phyloP scores from a whole-genome alignment of 2,888 invertebrate genomes.

The Incurvaria masculella region DNA sequence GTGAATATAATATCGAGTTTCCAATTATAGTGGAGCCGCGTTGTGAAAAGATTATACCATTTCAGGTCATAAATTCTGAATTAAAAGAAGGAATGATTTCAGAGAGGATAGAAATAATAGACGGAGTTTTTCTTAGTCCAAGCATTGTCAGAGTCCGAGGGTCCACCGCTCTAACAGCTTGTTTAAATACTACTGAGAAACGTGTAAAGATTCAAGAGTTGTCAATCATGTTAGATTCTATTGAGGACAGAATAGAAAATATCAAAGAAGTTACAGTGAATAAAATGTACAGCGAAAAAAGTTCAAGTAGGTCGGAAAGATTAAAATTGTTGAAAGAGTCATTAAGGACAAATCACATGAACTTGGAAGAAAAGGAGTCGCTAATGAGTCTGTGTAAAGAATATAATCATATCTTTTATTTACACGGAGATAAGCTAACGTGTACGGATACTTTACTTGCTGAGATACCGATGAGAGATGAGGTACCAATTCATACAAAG shows the following conservation, averaged over 20 bases:
- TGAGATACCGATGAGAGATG: too few species aligned
- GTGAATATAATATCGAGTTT: too few species aligned
- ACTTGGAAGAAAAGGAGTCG: slow-evolving; percentile 12
- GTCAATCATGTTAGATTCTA: slow-evolving; percentile 3
- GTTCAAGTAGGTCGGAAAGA: slow-evolving; percentile 5
- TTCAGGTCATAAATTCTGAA: slow-evolving; percentile 1
- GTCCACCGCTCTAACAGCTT: slow-evolving; percentile 2
- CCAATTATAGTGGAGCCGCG: background rate
- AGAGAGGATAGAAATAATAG: slow-evolving; percentile 1
- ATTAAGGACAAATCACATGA: slow-evolving; percentile 12
- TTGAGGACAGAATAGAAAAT: too few species aligned
- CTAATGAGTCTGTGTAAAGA: slow-evolving; percentile 12
- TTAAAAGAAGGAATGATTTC: slow-evolving; percentile 6
- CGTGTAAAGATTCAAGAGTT: slow-evolving; percentile 1
- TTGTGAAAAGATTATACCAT: slow-evolving; percentile 1
- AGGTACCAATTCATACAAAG: slow-evolving; percentile 20
- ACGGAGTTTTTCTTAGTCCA: slow-evolving; percentile 7
- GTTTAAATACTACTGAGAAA: slow-evolving; percentile 6
- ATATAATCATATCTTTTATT: slow-evolving; percentile 16
- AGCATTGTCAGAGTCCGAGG: slow-evolving; percentile 4
- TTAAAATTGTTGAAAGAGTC: slow-evolving; percentile 7
- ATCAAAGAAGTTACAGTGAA: too few species aligned
- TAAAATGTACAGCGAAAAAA: slow-evolving; percentile 1
- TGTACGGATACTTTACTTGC: too few species aligned
- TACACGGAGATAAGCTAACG: too few species aligned